These are phyloP conservation scores for Brachylomia viminalis DNA, from an alignment of 2,888 invertebrate genomes.

Conservation along the genomic window DNA sequence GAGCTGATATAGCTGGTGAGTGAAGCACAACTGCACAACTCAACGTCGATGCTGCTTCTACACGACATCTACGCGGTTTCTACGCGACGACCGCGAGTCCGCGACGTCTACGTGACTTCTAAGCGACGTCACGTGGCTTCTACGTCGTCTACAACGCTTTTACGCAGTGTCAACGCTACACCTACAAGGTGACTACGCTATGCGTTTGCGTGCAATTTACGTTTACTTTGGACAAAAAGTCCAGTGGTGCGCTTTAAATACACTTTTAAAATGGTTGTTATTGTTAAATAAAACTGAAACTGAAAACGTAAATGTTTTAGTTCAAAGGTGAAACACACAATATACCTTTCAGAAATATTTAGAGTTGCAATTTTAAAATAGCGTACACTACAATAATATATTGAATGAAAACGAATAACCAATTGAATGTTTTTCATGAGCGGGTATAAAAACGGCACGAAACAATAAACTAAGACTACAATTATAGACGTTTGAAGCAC, in stretches of 20 bases:
- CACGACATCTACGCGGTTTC: not conserved
- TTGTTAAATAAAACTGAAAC: slow-evolving; percentile 32
- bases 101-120: not conserved
- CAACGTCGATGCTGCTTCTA: not conserved
- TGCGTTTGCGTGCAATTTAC: not conserved
- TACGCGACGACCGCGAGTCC: no score
- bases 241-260: not conserved
- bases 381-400: slow-evolving; percentile 26
- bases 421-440: slow-evolving; percentile 36
- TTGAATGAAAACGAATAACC: slow-evolving; percentile 42
- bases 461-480: slow-evolving; percentile 33
- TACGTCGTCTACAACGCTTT: no score
- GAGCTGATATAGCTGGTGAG: not conserved
- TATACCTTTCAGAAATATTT: slow-evolving; percentile 35
- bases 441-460: slow-evolving; percentile 21
- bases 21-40: no score
- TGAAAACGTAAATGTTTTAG: slow-evolving; percentile 32
- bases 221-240: not conserved
- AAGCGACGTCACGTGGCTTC: not conserved
- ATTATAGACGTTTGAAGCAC: slow-evolving; percentile 35
- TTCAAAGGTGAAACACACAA: slow-evolving; percentile 37
- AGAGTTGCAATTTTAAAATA: slow-evolving; percentile 19
- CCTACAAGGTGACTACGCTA: not conserved
- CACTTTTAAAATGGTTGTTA: not conserved
- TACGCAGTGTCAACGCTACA: not conserved